phyloP scores from a whole-genome alignment of 92 coral and sea anemone genomes.

The Bergia sp. region DNA sequence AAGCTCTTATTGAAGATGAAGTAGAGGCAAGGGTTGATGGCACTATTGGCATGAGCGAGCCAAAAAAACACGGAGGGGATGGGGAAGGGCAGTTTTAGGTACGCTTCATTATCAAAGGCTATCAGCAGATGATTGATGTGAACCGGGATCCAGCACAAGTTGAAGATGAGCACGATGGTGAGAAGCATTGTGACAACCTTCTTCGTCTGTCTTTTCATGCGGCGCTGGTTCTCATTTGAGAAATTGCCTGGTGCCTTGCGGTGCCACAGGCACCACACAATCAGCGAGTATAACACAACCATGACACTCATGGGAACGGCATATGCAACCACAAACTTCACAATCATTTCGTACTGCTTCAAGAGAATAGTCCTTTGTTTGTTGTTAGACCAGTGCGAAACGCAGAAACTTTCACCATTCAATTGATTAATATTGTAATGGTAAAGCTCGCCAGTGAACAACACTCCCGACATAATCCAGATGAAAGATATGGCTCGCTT shows the following conservation, averaged over 20 bases:
- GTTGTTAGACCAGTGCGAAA: conserved; percentile 12
- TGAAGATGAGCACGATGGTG: conserved; percentile 21
- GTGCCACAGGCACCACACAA: conserved; percentile 42
- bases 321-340: conserved; percentile 3
- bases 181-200: conserved; percentile 34
- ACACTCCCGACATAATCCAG: conserved; percentile 25
- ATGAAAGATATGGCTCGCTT: conserved; percentile 10
- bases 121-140: conserved; percentile 33
- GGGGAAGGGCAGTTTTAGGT: not conserved
- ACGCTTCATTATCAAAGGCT: conserved; percentile 3
- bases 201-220: conserved; percentile 27
- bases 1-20: conserved; percentile 41
- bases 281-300: conserved; percentile 28
- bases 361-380: not conserved
- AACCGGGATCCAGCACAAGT: conserved; percentile 37
- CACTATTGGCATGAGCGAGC: conserved; percentile 43
- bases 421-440: not conserved
- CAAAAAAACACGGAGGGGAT: not conserved
- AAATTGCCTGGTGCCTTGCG: conserved; percentile 35
- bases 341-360: conserved; percentile 26
- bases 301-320: conserved; percentile 26
- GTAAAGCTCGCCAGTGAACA: conserved; percentile 21
- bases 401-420: not conserved
- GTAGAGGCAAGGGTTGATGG: conserved; percentile 39
- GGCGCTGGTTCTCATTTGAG: conserved; percentile 38